Evolutionary conservation across 2,888 invertebrate genomes (phyloP).

Genomic region (Drosophila antonietae): DNA sequence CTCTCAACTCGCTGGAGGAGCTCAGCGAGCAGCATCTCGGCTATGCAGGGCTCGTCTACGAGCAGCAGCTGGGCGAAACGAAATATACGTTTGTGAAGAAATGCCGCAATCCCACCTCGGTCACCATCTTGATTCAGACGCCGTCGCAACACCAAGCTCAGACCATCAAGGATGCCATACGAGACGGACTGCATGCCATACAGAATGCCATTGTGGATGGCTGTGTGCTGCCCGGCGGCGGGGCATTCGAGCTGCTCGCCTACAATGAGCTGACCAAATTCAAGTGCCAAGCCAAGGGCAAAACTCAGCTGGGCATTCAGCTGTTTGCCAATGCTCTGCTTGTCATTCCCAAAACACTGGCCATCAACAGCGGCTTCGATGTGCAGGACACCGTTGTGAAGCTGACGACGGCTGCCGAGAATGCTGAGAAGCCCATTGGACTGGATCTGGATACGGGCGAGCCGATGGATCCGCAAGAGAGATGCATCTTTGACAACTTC

Average conservation of each 20-base stretch:
- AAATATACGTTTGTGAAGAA: conserved; percentile 99
- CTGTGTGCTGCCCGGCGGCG: conserved; percentile 97
- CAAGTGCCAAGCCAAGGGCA: conserved; percentile 94
- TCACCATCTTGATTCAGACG: conserved; percentile 97
- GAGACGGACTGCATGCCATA: conserved; percentile 97
- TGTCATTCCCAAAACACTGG: conserved; percentile 95
- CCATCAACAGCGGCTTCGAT: conserved; percentile 97
- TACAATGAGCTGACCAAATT: conserved; percentile 91
- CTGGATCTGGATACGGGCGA: conserved; percentile 96
- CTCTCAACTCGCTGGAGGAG: conserved; percentile 97
- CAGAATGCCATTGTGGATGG: conserved; percentile 98
- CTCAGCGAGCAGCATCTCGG: conserved; percentile 94
- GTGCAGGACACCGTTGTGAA: conserved; percentile 97
- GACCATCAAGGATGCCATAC: conserved; percentile 98
- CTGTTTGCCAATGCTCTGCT: conserved; percentile 98
- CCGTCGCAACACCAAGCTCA: conserved; percentile 96
- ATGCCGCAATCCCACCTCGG: conserved; percentile 96
- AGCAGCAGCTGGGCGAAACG: conserved; percentile 98
- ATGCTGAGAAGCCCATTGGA: conserved; percentile 91
- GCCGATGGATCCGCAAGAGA: conserved; percentile 92
- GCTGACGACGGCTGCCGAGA: conserved; percentile 93
- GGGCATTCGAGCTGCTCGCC: conserved; percentile 95
- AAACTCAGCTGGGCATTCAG: conserved; percentile 94
- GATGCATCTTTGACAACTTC: conserved; percentile 97
- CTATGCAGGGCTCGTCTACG: conserved; percentile 97